Evolutionary conservation across 2,113 vertebrate species (phyloP).

Genomic region (Porphyrio hochstetteri): DNA sequence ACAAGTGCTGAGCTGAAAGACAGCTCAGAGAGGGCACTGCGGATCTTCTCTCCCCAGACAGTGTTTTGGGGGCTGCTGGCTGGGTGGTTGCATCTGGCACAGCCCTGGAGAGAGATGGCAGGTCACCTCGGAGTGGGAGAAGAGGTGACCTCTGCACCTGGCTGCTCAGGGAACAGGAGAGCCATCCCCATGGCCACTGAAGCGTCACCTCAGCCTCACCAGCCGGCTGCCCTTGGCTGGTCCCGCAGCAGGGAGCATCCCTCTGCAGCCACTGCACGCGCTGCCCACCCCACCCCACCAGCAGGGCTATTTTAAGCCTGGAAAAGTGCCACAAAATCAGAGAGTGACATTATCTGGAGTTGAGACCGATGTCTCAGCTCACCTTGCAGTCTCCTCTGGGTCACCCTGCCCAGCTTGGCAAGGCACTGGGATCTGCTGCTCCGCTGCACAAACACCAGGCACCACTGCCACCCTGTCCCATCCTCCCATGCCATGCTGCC

Average conservation of each 20-base stretch:
- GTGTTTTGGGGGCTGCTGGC: background rate
- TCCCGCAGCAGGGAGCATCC: background rate
- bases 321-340: background rate
- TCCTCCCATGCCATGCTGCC: background rate
- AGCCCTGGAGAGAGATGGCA: background rate
- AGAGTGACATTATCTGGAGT: background rate
- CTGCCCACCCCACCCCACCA: background rate
- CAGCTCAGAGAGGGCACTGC: background rate
- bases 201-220: background rate
- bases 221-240: background rate
- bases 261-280: background rate
- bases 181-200: background rate
- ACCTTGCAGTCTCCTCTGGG: background rate
- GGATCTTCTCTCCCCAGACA: background rate
- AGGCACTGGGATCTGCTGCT: background rate
- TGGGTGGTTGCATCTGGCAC: background rate
- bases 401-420: background rate
- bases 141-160: background rate
- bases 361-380: background rate
- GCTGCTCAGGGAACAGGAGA: background rate
- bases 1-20: background rate
- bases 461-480: background rate
- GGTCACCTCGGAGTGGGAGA: background rate
- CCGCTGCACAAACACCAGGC: fast-evolving
- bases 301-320: slow-evolving; percentile 65